phyloP scores from a whole-genome alignment of 2,888 invertebrate genomes.

The Mystacides longicornis region DNA sequence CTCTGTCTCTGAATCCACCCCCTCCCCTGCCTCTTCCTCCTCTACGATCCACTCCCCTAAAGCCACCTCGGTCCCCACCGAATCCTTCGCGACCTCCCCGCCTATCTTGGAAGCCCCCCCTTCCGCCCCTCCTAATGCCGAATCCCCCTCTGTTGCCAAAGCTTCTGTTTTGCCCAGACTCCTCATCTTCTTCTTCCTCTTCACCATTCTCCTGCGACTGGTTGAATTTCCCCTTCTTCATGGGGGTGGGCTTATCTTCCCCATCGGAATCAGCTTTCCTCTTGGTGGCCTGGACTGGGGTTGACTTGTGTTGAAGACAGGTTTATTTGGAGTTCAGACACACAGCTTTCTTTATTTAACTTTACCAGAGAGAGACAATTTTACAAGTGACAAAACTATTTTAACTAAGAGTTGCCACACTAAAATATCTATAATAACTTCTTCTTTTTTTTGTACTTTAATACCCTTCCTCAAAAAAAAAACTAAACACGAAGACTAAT shows the following conservation, averaged over 20 bases:
- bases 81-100: constrained; percentile 29
- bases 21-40: constrained; percentile 32
- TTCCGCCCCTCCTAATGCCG: constrained; percentile 29
- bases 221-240: constrained; percentile 21
- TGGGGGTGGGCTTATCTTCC: constrained; percentile 28
- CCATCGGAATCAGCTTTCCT: constrained; percentile 29
- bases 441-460: too few relatives aligned
- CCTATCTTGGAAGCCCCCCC: constrained; percentile 31
- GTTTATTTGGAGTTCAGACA: too few relatives aligned
- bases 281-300: constrained; percentile 26
- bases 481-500: too few relatives aligned
- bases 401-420: too few relatives aligned
- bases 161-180: constrained; percentile 29
- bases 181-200: constrained; percentile 32
- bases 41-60: constrained; percentile 29
- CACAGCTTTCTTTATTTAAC: too few relatives aligned
- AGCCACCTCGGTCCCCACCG: constrained; percentile 31
- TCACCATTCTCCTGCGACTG: constrained; percentile 15
- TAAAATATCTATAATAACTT: too few relatives aligned
- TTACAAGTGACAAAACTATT: too few relatives aligned
- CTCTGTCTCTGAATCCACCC: constrained; percentile 27
- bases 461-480: too few relatives aligned
- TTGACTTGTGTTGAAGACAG: constrained; percentile 25
- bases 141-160: constrained; percentile 31
- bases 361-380: too few relatives aligned